These are phyloP conservation scores for Anodontia alba DNA, from an alignment of 2,888 invertebrate genomes.

Conservation along the genomic window DNA sequence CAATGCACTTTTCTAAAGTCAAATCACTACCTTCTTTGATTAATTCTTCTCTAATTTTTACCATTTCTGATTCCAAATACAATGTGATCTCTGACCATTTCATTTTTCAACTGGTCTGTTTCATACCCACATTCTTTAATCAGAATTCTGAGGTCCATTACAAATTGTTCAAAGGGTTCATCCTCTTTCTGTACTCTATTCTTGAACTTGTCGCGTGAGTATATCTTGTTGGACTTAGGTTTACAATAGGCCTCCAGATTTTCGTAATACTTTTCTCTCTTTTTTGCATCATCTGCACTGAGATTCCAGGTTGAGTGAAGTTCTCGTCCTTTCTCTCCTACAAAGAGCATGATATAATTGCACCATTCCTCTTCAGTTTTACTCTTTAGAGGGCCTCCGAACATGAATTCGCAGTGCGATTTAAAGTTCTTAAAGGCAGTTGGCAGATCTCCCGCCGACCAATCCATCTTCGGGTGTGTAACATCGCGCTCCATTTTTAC, in stretches of 20 bases:
- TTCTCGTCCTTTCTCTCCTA: slow-evolving; percentile 50
- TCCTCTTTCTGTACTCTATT: slow-evolving; percentile 32
- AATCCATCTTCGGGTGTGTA: not conserved
- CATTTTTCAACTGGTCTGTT: slow-evolving; percentile 25
- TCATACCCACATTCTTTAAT: slow-evolving; percentile 19
- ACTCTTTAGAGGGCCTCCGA: slow-evolving; percentile 48
- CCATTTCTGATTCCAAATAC: slow-evolving; percentile 37
- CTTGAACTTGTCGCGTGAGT: slow-evolving; percentile 51
- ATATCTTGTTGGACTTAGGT: slow-evolving; percentile 49
- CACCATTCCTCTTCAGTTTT: slow-evolving; percentile 44
- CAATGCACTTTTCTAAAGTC: slow-evolving; percentile 27
- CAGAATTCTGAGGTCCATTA: not conserved
- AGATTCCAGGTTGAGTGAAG: slow-evolving; percentile 44
- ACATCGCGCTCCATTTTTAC: not conserved
- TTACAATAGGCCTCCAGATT: slow-evolving; percentile 38
- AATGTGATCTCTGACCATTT: slow-evolving; percentile 53
- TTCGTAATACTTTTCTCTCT: slow-evolving; percentile 16
- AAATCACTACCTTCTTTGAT: slow-evolving; percentile 19
- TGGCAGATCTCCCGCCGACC: slow-evolving; percentile 19
- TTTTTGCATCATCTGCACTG: slow-evolving; percentile 26
- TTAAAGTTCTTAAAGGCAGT: slow-evolving; percentile 47
- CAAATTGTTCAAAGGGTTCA: slow-evolving; percentile 34
- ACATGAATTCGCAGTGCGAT: slow-evolving; percentile 44
- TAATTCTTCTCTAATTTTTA: slow-evolving; percentile 41
- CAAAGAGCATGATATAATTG: slow-evolving; percentile 55